Conservation (phyloP, 1,140 invertebrate genomes). For the Venustaconcha ellipsiformis region DNA sequence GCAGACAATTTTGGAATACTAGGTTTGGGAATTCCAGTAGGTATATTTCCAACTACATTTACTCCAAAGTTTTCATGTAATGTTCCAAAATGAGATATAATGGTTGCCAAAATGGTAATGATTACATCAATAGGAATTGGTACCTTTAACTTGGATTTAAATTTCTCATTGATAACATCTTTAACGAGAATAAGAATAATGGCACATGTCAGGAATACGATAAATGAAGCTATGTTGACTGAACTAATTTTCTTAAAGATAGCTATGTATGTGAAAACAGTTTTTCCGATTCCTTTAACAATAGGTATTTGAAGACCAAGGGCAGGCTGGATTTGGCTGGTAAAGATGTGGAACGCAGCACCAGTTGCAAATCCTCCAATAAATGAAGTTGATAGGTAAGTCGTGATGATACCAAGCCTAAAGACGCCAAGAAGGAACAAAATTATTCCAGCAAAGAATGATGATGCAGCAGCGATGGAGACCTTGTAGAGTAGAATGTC, state of each 20-base stretch:
- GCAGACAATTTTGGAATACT: not conserved
- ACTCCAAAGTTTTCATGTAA: slow-evolving; percentile 75
- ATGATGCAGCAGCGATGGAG: not conserved
- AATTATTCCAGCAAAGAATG: slow-evolving; percentile 23
- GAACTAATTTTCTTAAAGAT: slow-evolving; percentile 41
- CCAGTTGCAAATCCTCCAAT: slow-evolving; percentile 91
- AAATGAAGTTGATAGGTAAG: slow-evolving; percentile 86
- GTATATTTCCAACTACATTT: slow-evolving; percentile 79
- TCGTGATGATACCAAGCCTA: slow-evolving; percentile 83
- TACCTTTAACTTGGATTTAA: slow-evolving; percentile 14
- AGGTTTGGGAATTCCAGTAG: slow-evolving; percentile 73
- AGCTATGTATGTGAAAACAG: slow-evolving; percentile 37
- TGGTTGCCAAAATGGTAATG: slow-evolving; percentile 76
- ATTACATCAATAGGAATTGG: slow-evolving; percentile 22
- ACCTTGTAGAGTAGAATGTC: slow-evolving; percentile 44
- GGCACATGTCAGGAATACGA: slow-evolving; percentile 79
- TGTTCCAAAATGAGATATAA: slow-evolving; percentile 76
- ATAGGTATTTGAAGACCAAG: slow-evolving; percentile 75
- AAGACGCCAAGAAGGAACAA: slow-evolving; percentile 80
- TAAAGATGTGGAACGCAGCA: slow-evolving; percentile 91
- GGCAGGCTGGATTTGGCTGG: slow-evolving; percentile 77
- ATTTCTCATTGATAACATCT: slow-evolving; percentile 67
- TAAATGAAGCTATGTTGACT: slow-evolving; percentile 67
- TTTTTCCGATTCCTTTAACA: slow-evolving; percentile 17
- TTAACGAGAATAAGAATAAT: slow-evolving; percentile 80